Base-by-base conservation (phyloP, 2,888 invertebrate genomes). In the Nemoura dubitans region DNA sequence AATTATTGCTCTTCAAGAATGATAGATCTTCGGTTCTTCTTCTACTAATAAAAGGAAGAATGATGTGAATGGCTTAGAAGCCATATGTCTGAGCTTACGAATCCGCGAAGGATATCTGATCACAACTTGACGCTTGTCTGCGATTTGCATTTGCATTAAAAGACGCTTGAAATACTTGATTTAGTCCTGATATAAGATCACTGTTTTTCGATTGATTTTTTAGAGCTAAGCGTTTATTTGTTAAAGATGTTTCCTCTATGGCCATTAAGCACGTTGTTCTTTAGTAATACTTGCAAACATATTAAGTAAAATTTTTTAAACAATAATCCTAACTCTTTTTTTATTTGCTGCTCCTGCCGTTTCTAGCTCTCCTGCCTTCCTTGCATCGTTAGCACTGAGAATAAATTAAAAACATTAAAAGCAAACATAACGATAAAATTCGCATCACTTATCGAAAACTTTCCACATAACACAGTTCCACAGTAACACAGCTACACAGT, bases 1-100 rank as follows among this genome's bases (percentile, higher is more conserved):
- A 78, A 78, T 78, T 78, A 78, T 78, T 78, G 28, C 81, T 28
- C 81, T 76, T 27, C 85, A n/a, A 76, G 76, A 59, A 59, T 85
- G 81, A 81, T 81, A 81, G 81, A 81, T 81, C n/a, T 81, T 78
- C 26, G 14, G 26, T 28, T 78, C 78, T 78, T 78, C 27, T 78
- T 28, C 28, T 25, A 14, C 59, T 59, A 59, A 59, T 59, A 59
- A 59, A 59, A 59, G 59, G 21, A 59, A 59, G 59, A 59, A 21
- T 21, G 59, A 59, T 21, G 10, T 21, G 59, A 59, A 59, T 59
- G 59, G 59, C 21, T 59, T 59, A 59, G 59, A 7, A 21, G 59
- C 59, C 59, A 14, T 59, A 59, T 59, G 59, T 59, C 59, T 59
- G 59, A 14, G 59, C 1, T 21, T 59, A 59, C 3, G 59, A 59